A percentile compares a stretch with the other conserved stretches of the same genome.
Conservation (phyloP, 1,140 invertebrate genomes). For the Lethocerus indicus region DNA sequence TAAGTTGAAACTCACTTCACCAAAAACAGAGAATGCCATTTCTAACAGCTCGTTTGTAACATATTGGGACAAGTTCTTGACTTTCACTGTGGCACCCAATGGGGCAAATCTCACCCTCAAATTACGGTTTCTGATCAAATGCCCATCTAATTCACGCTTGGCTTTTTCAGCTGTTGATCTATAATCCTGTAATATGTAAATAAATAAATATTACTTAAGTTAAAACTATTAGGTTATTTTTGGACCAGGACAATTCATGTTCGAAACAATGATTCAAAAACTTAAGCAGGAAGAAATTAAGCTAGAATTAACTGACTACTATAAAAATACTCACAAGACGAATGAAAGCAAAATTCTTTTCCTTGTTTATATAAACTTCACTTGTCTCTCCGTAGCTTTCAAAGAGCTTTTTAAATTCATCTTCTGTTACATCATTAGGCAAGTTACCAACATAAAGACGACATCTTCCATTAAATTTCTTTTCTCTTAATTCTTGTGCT, state of each 20-base stretch:
- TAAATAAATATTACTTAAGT: slow-evolving; percentile 19
- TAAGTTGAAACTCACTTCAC: slow-evolving; percentile 48
- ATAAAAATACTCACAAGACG: slow-evolving; percentile 54
- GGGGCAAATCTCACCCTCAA: slow-evolving; percentile 91
- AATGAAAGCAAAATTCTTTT: slow-evolving; percentile 95
- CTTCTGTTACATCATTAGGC: slow-evolving; percentile 68
- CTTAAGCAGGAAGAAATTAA: too few relatives aligned
- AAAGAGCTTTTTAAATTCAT: slow-evolving; percentile 75
- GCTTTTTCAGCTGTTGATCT: slow-evolving; percentile 91
- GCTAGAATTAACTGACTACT: slow-evolving; percentile 7
- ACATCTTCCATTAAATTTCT: slow-evolving; percentile 80
- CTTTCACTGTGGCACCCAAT: slow-evolving; percentile 76
- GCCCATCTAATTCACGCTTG: slow-evolving; percentile 83
- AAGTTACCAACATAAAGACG: slow-evolving; percentile 91
- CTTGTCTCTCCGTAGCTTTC: slow-evolving; percentile 67
- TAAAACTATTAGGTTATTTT: slow-evolving; percentile 14
- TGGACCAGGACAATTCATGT: neutral
- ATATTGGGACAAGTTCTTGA: slow-evolving; percentile 83
- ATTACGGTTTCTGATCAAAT: slow-evolving; percentile 63
- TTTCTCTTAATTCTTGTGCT: slow-evolving; percentile 46
- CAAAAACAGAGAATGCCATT: slow-evolving; percentile 83
- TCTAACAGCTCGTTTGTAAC: slow-evolving; percentile 93
- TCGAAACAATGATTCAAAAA: too few relatives aligned
- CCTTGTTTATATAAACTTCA: slow-evolving; percentile 86
- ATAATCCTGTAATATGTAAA: slow-evolving; percentile 53